These are phyloP conservation scores for Cinclus mexicanus DNA, from an alignment of 2,113 vertebrate species.

Conservation along the genomic window DNA sequence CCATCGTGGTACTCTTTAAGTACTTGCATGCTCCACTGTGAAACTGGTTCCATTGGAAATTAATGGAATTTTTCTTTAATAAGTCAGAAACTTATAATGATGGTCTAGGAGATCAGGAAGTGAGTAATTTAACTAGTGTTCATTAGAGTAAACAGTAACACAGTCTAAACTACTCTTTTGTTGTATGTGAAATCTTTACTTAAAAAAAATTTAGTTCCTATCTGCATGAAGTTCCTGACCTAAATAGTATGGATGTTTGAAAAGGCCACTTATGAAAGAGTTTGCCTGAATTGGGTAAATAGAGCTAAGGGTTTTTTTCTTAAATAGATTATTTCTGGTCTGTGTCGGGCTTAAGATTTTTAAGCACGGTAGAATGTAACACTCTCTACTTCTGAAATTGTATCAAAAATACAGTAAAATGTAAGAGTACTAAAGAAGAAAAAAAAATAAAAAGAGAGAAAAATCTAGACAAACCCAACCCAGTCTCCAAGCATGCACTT, in stretches of 20 bases:
- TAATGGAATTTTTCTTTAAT: neutral
- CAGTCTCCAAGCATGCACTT: neutral
- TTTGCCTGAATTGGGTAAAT: neutral
- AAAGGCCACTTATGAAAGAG: neutral
- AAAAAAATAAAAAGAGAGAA: neutral
- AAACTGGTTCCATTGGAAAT: neutral
- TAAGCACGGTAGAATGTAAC: neutral
- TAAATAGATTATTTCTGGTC: neutral
- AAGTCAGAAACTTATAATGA: neutral
- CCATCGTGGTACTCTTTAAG: neutral
- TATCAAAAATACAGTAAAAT: neutral
- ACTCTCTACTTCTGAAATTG: neutral
- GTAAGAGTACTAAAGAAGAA: neutral
- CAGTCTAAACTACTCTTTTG: neutral
- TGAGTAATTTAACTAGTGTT: neutral
- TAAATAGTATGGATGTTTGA: neutral
- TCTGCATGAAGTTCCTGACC: neutral
- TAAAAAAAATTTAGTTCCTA: neutral
- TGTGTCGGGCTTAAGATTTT: neutral
- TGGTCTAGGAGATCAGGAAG: neutral
- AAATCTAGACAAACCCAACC: neutral
- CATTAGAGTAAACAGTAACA: neutral
- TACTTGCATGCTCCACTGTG: neutral
- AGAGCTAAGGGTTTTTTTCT: neutral
- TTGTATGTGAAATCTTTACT: neutral